Evolutionary conservation across 2,888 invertebrate genomes (phyloP).

Genomic region (Ectemnius continuus): DNA sequence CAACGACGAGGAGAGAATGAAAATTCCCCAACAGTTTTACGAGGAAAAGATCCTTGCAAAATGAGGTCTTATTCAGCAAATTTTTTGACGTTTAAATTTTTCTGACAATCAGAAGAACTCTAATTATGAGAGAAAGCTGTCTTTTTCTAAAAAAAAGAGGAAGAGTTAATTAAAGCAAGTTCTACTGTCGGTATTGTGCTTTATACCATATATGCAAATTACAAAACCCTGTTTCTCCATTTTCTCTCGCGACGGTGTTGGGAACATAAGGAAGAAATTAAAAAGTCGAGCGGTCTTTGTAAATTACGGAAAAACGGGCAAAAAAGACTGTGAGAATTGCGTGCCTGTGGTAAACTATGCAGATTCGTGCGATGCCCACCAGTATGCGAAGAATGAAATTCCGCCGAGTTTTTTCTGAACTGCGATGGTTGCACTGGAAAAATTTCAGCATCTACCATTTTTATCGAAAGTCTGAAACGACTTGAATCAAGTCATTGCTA

Average conservation of each 20-base stretch:
- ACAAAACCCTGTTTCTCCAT: too few species aligned
- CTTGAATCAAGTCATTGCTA: neutral
- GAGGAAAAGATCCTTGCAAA: neutral
- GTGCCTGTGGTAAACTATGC: conserved; percentile 28
- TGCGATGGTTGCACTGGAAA: conserved; percentile 7
- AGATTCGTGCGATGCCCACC: conserved; percentile 15
- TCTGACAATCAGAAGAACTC: too few species aligned
- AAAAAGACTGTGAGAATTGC: conserved; percentile 5
- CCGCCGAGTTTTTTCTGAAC: conserved; percentile 1
- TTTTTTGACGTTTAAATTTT: too few species aligned
- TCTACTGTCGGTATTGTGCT: too few species aligned
- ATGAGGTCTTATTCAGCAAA: too few species aligned
- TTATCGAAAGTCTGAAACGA: neutral
- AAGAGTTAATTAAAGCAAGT: too few species aligned
- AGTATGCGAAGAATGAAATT: neutral
- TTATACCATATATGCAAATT: too few species aligned
- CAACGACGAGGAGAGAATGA: neutral
- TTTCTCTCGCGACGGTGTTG: too few species aligned
- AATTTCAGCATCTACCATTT: conserved; percentile 9
- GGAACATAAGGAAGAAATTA: too few species aligned
- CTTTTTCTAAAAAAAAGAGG: too few species aligned
- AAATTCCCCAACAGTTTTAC: neutral
- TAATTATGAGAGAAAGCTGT: too few species aligned
- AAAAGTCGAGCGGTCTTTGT: too few species aligned
- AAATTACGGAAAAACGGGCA: neutral